These are phyloP conservation scores for Porites australiensis DNA, from an alignment of 64 coral and sea anemone genomes.

Conservation along the genomic window DNA sequence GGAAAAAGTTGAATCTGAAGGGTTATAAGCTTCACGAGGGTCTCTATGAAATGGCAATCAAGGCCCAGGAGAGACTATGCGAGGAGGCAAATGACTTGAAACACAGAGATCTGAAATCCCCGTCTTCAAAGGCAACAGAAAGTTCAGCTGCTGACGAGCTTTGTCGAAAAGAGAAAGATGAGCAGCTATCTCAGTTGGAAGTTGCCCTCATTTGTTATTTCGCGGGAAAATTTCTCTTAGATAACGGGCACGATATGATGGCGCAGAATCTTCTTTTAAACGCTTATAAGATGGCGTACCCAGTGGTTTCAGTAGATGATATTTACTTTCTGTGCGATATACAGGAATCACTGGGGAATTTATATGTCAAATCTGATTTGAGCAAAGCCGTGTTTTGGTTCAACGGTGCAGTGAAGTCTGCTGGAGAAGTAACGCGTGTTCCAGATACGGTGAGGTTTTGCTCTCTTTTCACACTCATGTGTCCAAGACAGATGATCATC, in stretches of 20 bases:
- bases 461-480: no score
- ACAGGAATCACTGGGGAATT: constrained; percentile 81
- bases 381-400: constrained; percentile 85
- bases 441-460: constrained; percentile 63
- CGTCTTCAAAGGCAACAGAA: constrained; percentile 10
- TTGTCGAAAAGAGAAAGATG: constrained; percentile 50
- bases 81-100: background rate
- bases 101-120: constrained; percentile 7
- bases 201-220: constrained; percentile 65
- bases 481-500: no score
- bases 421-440: constrained; percentile 47
- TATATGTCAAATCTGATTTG: constrained; percentile 58
- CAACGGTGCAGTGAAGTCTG: constrained; percentile 73
- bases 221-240: constrained; percentile 67
- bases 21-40: constrained; percentile 52
- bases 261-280: constrained; percentile 71
- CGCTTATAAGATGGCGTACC: constrained; percentile 81
- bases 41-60: constrained; percentile 66
- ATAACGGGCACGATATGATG: constrained; percentile 51
- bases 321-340: constrained; percentile 72
- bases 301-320: constrained; percentile 76
- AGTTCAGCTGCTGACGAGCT: constrained; percentile 51
- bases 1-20: constrained; percentile 55
- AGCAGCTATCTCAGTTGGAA: constrained; percentile 69
- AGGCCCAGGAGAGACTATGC: constrained; percentile 36